Evolutionary conservation across 2,888 invertebrate species (phyloP).

Genomic region (Thumatha senex): DNA sequence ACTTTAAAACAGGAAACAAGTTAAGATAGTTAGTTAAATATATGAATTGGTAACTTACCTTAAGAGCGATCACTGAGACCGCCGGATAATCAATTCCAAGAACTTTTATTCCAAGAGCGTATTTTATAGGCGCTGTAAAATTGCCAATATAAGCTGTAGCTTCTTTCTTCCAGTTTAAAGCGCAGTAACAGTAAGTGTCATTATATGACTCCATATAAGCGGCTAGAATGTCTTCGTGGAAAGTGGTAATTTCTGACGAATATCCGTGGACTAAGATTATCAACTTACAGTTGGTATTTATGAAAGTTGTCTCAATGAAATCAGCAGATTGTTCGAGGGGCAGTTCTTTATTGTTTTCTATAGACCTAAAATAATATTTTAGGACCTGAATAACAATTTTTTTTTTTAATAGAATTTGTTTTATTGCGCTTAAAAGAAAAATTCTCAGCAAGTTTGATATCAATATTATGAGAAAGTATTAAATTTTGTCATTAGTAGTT

Average conservation of each 20-base stretch:
- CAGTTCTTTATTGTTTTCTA: background rate
- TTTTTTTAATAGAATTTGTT: too few relatives aligned
- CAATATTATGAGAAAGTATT: too few relatives aligned
- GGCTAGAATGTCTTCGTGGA: background rate
- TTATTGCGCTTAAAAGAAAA: too few relatives aligned
- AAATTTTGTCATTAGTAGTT: too few relatives aligned
- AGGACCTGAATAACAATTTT: too few relatives aligned
- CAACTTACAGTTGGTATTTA: background rate
- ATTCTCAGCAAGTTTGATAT: too few relatives aligned
- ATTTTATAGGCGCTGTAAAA: background rate
- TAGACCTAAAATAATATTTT: background rate
- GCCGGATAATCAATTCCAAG: background rate
- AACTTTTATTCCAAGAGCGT: background rate
- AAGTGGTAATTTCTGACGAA: background rate
- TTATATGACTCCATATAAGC: background rate
- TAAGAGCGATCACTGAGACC: background rate
- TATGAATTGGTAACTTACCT: background rate
- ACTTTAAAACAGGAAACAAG: too few relatives aligned
- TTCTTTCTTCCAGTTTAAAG: background rate
- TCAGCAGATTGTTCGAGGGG: background rate
- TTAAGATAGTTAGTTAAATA: too few relatives aligned
- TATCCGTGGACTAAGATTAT: background rate
- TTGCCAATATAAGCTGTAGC: background rate
- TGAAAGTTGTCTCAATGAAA: background rate
- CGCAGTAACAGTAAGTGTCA: background rate